Evolutionary conservation across 2,888 invertebrate species (phyloP).

Genomic region (Rhagonycha lutea): DNA sequence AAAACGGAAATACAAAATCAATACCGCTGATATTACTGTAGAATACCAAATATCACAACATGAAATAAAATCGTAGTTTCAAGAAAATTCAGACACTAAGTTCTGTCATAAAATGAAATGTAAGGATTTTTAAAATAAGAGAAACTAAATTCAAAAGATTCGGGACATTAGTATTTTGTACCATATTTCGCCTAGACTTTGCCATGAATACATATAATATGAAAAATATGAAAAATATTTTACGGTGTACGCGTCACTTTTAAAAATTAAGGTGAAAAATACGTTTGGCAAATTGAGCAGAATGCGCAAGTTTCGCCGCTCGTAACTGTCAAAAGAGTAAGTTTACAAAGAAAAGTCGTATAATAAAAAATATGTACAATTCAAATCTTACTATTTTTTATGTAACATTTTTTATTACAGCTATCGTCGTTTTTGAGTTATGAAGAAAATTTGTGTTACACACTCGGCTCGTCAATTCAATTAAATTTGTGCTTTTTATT

Average conservation of each 20-base stretch:
- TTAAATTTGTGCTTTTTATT: no score
- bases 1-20: neutral
- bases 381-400: no score
- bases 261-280: neutral
- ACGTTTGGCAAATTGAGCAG: no score
- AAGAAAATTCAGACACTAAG: neutral
- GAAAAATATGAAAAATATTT: neutral
- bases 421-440: no score
- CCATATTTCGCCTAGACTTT: neutral
- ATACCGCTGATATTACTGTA: neutral
- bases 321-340: no score
- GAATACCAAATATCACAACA: neutral
- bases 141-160: neutral
- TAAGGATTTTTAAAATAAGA: neutral
- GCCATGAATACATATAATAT: neutral
- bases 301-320: no score
- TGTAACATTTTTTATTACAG: no score
- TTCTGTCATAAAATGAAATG: neutral
- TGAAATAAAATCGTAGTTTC: neutral
- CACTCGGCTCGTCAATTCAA: no score
- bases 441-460: no score
- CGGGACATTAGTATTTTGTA: neutral
- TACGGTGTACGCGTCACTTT: neutral
- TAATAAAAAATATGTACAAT: no score
- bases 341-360: no score